phyloP scores from a whole-genome alignment of 2,888 invertebrate genomes.

The Oxyscelio sp. region DNA sequence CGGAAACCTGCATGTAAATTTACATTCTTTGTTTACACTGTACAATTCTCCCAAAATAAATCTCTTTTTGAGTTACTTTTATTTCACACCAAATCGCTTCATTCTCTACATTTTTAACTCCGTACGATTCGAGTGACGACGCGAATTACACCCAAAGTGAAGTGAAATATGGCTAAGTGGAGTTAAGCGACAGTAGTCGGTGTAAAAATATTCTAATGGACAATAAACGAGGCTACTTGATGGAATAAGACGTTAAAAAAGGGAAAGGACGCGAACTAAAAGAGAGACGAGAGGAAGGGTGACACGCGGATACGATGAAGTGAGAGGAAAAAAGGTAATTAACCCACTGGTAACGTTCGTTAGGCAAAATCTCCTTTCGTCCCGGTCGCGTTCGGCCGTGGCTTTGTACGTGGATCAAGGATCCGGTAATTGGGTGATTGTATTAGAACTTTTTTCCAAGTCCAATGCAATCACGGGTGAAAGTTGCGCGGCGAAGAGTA shows the following conservation, averaged over 20 bases:
- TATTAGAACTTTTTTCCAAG: slow-evolving; percentile 80
- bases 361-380: slow-evolving; percentile 79
- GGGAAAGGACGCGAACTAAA: neutral
- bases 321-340: slow-evolving; percentile 78
- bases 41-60: too few species aligned
- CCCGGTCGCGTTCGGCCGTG: slow-evolving; percentile 69
- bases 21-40: too few species aligned
- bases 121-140: too few species aligned
- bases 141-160: too few species aligned
- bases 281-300: slow-evolving; percentile 9
- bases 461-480: slow-evolving; percentile 79
- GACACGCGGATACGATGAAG: slow-evolving; percentile 4
- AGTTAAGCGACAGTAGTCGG: slow-evolving; percentile 50
- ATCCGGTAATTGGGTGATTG: slow-evolving; percentile 82
- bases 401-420: slow-evolving; percentile 77
- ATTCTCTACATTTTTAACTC: too few species aligned
- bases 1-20: too few species aligned
- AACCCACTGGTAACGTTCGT: slow-evolving; percentile 80
- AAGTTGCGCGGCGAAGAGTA: slow-evolving; percentile 71
- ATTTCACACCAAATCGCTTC: too few species aligned
- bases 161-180: slow-evolving; percentile 41
- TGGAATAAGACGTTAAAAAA: slow-evolving; percentile 54
- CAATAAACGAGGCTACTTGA: slow-evolving; percentile 54
- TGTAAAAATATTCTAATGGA: slow-evolving; percentile 72
- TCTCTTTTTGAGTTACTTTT: too few species aligned